Evolutionary conservation across 2,797 vertebrate species (phyloP).

Genomic region (Eupleurogrammus muticus): DNA sequence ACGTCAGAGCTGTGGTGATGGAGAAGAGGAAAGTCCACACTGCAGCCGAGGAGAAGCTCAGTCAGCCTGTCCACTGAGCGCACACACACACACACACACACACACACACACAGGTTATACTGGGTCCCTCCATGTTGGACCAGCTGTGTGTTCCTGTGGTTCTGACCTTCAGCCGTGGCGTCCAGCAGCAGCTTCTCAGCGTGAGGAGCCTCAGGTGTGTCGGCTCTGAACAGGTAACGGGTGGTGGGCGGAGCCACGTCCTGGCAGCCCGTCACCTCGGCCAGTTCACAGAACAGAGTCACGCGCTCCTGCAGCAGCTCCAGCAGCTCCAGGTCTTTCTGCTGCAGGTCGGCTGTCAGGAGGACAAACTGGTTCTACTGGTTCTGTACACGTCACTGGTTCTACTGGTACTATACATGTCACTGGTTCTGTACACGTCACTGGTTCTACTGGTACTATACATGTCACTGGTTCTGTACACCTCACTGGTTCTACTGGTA

Average conservation of each 20-base stretch:
- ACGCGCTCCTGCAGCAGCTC: slow-evolving; percentile 91
- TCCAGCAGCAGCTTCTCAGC: slow-evolving; percentile 89
- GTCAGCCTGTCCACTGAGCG: slow-evolving; percentile 90
- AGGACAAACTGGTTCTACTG: no score
- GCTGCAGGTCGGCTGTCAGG: slow-evolving; percentile 90
- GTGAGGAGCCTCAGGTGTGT: slow-evolving; percentile 84
- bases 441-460: no score
- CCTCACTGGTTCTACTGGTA: no score
- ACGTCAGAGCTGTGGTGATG: slow-evolving; percentile 61
- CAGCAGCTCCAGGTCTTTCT: slow-evolving; percentile 88
- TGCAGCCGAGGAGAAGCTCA: slow-evolving; percentile 85
- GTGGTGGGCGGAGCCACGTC: slow-evolving; percentile 66
- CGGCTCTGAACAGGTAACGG: slow-evolving; percentile 87
- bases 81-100: no score
- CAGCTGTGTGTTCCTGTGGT: no score
- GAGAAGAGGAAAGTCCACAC: slow-evolving; percentile 68
- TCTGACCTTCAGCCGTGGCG: slow-evolving; percentile 88
- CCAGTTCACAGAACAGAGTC: slow-evolving; percentile 88
- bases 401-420: no score
- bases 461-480: no score
- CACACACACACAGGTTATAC: no score
- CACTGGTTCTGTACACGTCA: no score
- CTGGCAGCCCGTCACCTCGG: slow-evolving; percentile 81
- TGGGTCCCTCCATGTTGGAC: no score
- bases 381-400: no score